phyloP scores from a whole-genome alignment of 2,888 invertebrate species.

The Cephus pulcher region DNA sequence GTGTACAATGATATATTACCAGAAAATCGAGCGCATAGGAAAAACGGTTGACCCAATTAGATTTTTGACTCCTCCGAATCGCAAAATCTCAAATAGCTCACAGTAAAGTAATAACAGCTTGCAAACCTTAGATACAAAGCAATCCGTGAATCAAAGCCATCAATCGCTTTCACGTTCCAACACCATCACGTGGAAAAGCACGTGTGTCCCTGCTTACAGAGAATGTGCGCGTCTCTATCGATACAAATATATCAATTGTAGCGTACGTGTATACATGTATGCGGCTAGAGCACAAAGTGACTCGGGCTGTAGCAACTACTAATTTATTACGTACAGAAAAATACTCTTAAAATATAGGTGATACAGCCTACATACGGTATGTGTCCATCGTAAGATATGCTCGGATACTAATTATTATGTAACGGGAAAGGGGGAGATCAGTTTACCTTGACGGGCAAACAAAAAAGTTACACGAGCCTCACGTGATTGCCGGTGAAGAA shows the following conservation, averaged over 20 bases:
- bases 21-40: not conserved
- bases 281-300: not conserved
- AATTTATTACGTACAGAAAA: conserved; percentile 40
- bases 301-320: not conserved
- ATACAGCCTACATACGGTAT: conserved; percentile 29
- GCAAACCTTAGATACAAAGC: not conserved
- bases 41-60: not conserved
- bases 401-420: not conserved
- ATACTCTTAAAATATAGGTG: conserved; percentile 30
- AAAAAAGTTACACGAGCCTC: not conserved
- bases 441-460: not conserved
- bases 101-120: not conserved
- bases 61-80: not conserved
- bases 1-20: not conserved
- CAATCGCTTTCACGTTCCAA: not conserved
- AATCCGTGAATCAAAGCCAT: not conserved
- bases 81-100: not conserved
- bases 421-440: not conserved
- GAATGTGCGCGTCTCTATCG: not conserved
- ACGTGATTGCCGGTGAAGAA: not conserved
- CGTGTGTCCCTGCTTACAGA: not conserved
- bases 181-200: not conserved
- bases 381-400: conserved; percentile 32
- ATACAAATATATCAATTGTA: not conserved
- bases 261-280: not conserved